Base-by-base conservation (phyloP, 2,113 vertebrate species). In the Zapornia atra region DNA sequence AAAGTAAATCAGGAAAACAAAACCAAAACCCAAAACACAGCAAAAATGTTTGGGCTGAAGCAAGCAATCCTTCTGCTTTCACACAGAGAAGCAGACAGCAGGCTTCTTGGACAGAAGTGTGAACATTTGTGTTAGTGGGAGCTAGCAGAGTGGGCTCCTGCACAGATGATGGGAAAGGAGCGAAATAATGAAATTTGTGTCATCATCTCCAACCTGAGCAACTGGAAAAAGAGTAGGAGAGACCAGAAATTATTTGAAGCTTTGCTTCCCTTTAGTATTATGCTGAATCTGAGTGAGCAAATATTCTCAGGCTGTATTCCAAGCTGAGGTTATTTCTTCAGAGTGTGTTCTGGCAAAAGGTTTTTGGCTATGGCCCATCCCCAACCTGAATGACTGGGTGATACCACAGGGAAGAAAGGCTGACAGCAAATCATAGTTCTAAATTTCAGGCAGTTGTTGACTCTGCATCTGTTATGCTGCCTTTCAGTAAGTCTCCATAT, bases 331-430 rank as follows among this genome's bases (percentile, higher is more conserved):
- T 79, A 48, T 86, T 90, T 84, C 65, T 93, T 88, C 26, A 72
- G 70, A 91, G 19, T 51, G 10, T 76, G 73, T 87, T 95, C 70
- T 92, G 81, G 81, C 81, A 89, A 88, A 68, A 22, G 18, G 12
- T 40, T 86, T 91, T 84, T 94, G 86, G 89, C 91, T 70, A 56
- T 3, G 14, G 16, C 29, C 40, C 26, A 18, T 85, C 61, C 25
- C 72, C 73, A 92, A 85, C 73, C 70, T 84, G 81, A 85, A 71
- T 84, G 53, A 89, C 91, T 81, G 53, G 72, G 91, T 95, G 88
- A 95, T 89, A 89, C 60, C 33, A 87, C 13, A 5, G 81, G 60
- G 86, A 89, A 92, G 72, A 86, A 96, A 94, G 21, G 33, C 60
- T 75, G 59, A 75, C 73, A 82, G 78, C 57, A 96, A 84, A 92